Conservation (phyloP, 2,113 vertebrate species). For the Platysteira castanea region DNA sequence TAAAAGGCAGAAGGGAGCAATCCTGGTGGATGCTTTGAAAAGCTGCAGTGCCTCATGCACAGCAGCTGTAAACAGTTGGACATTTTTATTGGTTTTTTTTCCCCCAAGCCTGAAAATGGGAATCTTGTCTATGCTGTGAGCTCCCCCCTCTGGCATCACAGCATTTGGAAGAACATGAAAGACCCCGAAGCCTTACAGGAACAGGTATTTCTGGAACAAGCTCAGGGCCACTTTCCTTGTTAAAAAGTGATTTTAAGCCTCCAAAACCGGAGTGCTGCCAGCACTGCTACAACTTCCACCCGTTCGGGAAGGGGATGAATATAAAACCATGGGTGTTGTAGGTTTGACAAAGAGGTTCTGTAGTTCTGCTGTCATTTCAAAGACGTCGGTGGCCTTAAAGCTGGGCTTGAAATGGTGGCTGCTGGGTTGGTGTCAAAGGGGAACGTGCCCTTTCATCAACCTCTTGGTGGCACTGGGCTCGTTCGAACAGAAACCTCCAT, state of each 20-base stretch:
- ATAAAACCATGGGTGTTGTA: neutral
- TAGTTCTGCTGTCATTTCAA: neutral
- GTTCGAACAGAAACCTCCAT: neutral
- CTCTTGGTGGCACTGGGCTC: neutral
- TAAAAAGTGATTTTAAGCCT: neutral
- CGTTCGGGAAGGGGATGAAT: neutral
- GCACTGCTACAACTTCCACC: fast-evolving
- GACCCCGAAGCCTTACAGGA: neutral
- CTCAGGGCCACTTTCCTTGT: neutral
- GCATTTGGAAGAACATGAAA: neutral
- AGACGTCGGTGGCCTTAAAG: neutral
- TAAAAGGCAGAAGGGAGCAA: neutral
- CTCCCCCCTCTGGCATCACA: slow-evolving; percentile 76
- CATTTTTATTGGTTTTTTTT: neutral
- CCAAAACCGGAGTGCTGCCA: neutral
- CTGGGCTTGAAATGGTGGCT: slow-evolving; percentile 5
- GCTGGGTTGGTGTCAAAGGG: slow-evolving; percentile 30
- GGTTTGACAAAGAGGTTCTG: neutral
- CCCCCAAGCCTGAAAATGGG: neutral
- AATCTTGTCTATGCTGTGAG: slow-evolving; percentile 73
- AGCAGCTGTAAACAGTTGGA: neutral
- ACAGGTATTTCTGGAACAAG: neutral
- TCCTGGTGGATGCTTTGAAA: neutral
- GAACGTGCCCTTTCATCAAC: neutral
- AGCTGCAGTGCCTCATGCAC: neutral